Base-by-base conservation (phyloP, 2,888 invertebrate species). In the Volucella zonaria region DNA sequence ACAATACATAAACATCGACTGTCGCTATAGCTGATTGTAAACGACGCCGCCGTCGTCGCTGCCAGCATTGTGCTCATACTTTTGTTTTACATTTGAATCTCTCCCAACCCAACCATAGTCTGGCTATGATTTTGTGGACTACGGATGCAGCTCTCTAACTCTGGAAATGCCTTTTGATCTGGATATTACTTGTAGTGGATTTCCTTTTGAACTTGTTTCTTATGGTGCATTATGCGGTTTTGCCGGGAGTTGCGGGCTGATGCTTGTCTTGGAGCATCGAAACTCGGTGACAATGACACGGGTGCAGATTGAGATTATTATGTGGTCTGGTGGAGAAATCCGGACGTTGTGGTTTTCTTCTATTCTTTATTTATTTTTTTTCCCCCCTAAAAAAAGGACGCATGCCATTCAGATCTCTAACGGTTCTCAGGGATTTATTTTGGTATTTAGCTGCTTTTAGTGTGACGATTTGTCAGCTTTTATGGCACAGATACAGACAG, bases 241-340 rank as follows among this genome's bases (percentile, higher is more conserved):
- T 23, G 52, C 51, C 54, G 67, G 59, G 77, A 59, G 82, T 18
- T 18, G 18, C 62, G 82, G 68, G 49, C 11, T 59, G 31, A 45
- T 78, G 45, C 52, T 38, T 71, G 64, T 40, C 64, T 59, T 54
- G 54, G 18, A 75, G 64, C 15, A 23, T 45, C 42, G 23, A 59
- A 70, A 70, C 52, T 70, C 58, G 68, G 75, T 80, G 83, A 80
- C 75, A 80, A 82, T 75, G 79, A 82, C 74, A 83, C 68, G 79
- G 79, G 23, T 74, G 49, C 52, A 62, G 79, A 75, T 79, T 79
- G 58, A 64, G 64, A 82, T 61, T 82, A 71, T 64, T 79, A 64
- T 66, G 82, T 52, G 64, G 64, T 51, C 43, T 40, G 59, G 43
- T 12, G 56, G 14, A 54, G 49, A 68, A 54, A 73, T 45, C 59